A percentile compares a stretch with the other conserved stretches of the same genome.
These are phyloP conservation scores for Liasis olivaceus DNA, from an alignment of 2,797 vertebrate species.

Conservation along the genomic window DNA sequence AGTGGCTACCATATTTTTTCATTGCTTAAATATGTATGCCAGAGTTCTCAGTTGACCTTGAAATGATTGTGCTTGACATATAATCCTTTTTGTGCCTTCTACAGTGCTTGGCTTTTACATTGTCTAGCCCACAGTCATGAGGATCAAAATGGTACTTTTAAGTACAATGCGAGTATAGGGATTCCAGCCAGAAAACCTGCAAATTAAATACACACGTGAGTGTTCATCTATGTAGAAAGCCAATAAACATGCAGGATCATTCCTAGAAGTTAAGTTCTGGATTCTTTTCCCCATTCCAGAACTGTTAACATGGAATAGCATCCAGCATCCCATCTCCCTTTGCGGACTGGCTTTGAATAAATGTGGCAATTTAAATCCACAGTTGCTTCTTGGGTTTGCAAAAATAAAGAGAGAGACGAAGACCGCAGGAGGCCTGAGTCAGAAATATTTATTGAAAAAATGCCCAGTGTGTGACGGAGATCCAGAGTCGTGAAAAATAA, in stretches of 20 bases:
- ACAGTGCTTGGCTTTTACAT: background rate
- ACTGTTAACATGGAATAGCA: constrained; percentile 61
- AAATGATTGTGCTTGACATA: background rate
- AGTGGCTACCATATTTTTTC: too few species aligned
- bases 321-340: constrained; percentile 54
- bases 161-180: background rate
- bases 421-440: too few species aligned
- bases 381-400: background rate
- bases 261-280: constrained; percentile 60
- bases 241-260: constrained; percentile 41
- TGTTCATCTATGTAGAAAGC: constrained; percentile 49
- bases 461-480: too few species aligned
- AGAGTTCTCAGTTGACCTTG: background rate
- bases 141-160: background rate
- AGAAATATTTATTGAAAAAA: too few species aligned
- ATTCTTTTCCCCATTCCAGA: constrained; percentile 62
- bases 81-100: constrained; percentile 39
- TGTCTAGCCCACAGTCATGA: background rate
- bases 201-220: background rate
- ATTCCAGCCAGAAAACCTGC: background rate
- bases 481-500: too few species aligned
- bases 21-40: background rate
- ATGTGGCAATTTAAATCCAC: constrained; percentile 52
- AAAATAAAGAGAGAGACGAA: too few species aligned
- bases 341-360: constrained; percentile 6